Conservation (phyloP, 2,113 vertebrate species). For the Galbula dea region DNA sequence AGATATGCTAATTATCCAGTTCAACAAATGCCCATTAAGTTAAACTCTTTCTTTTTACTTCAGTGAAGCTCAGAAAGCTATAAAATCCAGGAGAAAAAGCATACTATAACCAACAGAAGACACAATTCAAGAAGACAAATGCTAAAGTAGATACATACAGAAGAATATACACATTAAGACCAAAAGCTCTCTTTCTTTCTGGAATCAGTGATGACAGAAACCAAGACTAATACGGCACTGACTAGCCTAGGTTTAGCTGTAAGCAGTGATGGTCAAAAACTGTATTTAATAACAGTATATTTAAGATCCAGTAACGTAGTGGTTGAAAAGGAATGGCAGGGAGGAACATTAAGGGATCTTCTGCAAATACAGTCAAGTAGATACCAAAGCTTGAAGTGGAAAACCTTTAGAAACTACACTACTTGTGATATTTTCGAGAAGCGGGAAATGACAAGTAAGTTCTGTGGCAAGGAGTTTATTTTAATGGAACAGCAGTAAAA, state of each 20-base stretch:
- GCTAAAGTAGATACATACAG: not conserved
- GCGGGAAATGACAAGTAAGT: slow-evolving; percentile 67
- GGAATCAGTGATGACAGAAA: slow-evolving; percentile 29
- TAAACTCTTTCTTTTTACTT: not conserved
- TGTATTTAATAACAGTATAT: slow-evolving; percentile 13
- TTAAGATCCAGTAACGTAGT: slow-evolving; percentile 8
- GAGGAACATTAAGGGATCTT: slow-evolving; percentile 46
- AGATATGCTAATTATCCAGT: not conserved
- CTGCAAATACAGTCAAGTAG: slow-evolving; percentile 34
- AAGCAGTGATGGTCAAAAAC: not conserved
- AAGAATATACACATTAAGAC: slow-evolving; percentile 14
- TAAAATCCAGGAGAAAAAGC: not conserved
- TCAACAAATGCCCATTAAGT: not conserved
- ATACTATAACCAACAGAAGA: not conserved
- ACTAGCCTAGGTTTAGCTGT: not conserved
- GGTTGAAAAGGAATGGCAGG: slow-evolving; percentile 23
- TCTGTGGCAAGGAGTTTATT: slow-evolving; percentile 71
- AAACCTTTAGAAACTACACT: slow-evolving; percentile 39
- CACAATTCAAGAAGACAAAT: not conserved
- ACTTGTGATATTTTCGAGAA: slow-evolving; percentile 58
- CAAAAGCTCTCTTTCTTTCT: not conserved
- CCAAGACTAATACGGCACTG: not conserved
- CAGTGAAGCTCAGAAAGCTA: not conserved
- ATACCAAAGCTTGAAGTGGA: slow-evolving; percentile 39
- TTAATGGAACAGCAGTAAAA: slow-evolving; percentile 65